Evolutionary conservation across 1,140 invertebrate genomes (phyloP).

Genomic region (Drosophila sturtevanti): DNA sequence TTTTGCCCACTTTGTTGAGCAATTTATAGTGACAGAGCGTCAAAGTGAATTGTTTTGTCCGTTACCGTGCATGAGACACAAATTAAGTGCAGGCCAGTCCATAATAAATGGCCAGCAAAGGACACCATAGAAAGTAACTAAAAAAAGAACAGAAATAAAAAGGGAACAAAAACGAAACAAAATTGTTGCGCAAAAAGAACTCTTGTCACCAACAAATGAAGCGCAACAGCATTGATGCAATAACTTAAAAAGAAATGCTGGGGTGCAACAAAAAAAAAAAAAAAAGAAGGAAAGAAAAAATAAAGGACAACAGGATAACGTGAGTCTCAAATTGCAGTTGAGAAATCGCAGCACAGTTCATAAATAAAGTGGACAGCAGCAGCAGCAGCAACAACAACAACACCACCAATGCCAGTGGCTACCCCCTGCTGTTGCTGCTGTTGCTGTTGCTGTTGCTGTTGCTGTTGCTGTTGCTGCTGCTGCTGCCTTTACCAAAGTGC

Average conservation of each 20-base stretch:
- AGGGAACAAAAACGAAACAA: slow-evolving; percentile 29
- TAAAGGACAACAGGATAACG: slow-evolving; percentile 10
- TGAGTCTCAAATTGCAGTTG: slow-evolving; percentile 68
- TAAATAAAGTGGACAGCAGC: slow-evolving; percentile 64
- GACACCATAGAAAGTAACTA: neutral
- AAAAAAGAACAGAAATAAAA: too few relatives aligned
- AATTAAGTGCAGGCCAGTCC: slow-evolving; percentile 61
- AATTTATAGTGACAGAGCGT: slow-evolving; percentile 53
- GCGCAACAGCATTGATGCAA: slow-evolving; percentile 25
- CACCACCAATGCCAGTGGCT: neutral
- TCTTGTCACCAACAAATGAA: slow-evolving; percentile 48
- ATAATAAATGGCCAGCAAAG: slow-evolving; percentile 52
- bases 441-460: too few relatives aligned
- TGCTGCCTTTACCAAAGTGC: slow-evolving; percentile 9
- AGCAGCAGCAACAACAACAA: slow-evolving; percentile 10
- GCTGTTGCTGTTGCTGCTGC: too few relatives aligned
- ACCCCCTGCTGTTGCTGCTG: too few relatives aligned
- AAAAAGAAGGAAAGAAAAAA: slow-evolving; percentile 7
- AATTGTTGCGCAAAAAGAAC: neutral
- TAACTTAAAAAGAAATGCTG: too few relatives aligned
- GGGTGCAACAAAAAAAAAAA: neutral
- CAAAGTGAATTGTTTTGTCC: slow-evolving; percentile 68
- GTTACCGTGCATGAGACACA: slow-evolving; percentile 60
- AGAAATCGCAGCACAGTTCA: slow-evolving; percentile 72
- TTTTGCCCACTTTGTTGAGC: slow-evolving; percentile 9